Base-by-base conservation (phyloP, 2,113 vertebrate species). In the Hiodon tergisus region DNA sequence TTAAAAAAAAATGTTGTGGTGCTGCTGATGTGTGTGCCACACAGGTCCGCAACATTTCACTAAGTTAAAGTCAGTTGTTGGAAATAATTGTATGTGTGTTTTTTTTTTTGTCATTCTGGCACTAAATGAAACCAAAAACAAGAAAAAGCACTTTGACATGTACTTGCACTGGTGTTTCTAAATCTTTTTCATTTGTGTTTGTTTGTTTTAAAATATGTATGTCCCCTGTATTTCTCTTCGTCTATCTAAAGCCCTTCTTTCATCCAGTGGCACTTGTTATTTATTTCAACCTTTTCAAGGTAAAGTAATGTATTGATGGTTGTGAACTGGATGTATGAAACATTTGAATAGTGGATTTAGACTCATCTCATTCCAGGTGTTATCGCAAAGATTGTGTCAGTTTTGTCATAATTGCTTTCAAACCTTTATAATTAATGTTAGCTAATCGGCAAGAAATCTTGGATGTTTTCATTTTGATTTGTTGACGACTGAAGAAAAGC, bases 71-170 rank as follows among this genome's bases (percentile, higher is more conserved):
- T 55, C 2, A 51, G 55, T n/a, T 31, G 16, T n/a, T 31, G 47
- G 7, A 61, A 72, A 72, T 60, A 31, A 72, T 48, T 11, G 54
- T 61, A 11, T 54, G 11, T 6, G 4, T 60, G 81, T 81, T 57
- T 68, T 52, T 75, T 67, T 17, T 68, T n/a, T 51, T 47, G 71
- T 75, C 14, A 68, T 67, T n/a, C 59, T 59, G 82, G 81, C 88
- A 88, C 86, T 88, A 55, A 47, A 71, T 72, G 54, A 72, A 84
- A 80, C 88, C 87, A 90, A 86, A 89, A 81, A 82, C 77, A 69
- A 80, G 31, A 85, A 84, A 83, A 89, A 87, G 90, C 90, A 91
- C 91, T 90, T 91, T 90, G 81, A 86, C 74, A 82, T 79, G 71
- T 51, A 77, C 83, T 84, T 87, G 86, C 84, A 89, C 71, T 68